Evolutionary conservation across 2,888 invertebrate genomes (phyloP).

Genomic region (Chymomyza procnemis): DNA sequence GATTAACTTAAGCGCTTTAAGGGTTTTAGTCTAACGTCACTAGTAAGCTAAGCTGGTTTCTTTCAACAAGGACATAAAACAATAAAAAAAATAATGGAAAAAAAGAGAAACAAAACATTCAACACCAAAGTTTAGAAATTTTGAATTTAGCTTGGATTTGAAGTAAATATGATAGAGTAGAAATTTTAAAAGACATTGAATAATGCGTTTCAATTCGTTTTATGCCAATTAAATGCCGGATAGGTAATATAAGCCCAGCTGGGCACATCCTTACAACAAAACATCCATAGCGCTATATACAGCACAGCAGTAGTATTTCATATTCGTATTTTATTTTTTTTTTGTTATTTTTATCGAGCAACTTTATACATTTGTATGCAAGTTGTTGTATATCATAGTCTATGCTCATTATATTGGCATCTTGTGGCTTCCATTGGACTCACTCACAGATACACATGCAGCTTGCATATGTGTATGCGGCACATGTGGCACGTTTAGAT

Average conservation of each 20-base stretch:
- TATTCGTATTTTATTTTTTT: too few species aligned
- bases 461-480: not conserved
- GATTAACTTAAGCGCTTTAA: too few species aligned
- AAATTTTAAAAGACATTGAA: slow-evolving; percentile 26
- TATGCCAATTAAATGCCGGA: slow-evolving; percentile 39
- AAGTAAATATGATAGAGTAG: not conserved
- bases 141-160: slow-evolving; percentile 6
- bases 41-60: too few species aligned
- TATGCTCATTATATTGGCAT: not conserved
- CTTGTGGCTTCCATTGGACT: not conserved
- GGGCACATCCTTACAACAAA: slow-evolving; percentile 56
- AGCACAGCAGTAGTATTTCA: slow-evolving; percentile 56
- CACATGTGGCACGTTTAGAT: slow-evolving; percentile 11
- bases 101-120: slow-evolving; percentile 46
- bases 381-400: not conserved
- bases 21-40: too few species aligned
- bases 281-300: slow-evolving; percentile 70
- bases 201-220: slow-evolving; percentile 17
- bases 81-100: not conserved
- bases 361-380: not conserved
- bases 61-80: not conserved
- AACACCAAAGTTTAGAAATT: slow-evolving; percentile 50
- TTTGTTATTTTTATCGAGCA: not conserved
- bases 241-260: not conserved
- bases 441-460: not conserved